These are phyloP conservation scores for Phorcus lineatus DNA, from an alignment of 2,888 invertebrate species.

Conservation along the genomic window DNA sequence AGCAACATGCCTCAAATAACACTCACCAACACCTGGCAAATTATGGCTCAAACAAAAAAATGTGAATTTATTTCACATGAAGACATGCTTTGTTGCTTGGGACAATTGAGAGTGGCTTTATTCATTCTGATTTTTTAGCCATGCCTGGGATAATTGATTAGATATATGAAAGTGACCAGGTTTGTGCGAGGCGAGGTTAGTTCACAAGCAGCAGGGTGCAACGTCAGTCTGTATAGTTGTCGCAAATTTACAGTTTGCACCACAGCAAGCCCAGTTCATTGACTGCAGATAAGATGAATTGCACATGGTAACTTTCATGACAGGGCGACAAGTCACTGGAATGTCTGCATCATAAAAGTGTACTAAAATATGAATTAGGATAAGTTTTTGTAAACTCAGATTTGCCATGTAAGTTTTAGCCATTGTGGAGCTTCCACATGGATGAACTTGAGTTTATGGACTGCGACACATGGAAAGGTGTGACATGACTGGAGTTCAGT, in stretches of 20 bases:
- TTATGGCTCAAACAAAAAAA: constrained; percentile 1
- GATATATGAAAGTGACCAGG: constrained; percentile 7
- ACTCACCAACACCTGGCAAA: constrained; percentile 1
- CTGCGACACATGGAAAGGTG: neutral
- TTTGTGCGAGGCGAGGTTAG: neutral
- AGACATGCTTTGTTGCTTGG: neutral
- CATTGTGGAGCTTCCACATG: neutral
- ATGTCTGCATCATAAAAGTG: neutral
- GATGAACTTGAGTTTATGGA: neutral
- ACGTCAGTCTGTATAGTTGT: neutral
- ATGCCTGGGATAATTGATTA: neutral
- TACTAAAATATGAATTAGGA: constrained; percentile 1
- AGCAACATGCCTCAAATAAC: neutral
- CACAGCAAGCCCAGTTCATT: neutral
- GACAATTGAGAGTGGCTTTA: neutral
- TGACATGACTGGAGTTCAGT: neutral
- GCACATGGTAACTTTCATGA: neutral
- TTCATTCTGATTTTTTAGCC: neutral
- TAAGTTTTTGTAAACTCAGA: neutral
- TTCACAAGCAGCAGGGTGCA: neutral
- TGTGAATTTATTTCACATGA: neutral
- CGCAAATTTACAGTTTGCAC: neutral
- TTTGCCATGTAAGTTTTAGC: neutral
- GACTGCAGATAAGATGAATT: neutral
- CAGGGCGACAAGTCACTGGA: neutral